Evolutionary conservation across 23 tunicate genomes (phyloP).

Genomic region (Halocynthia roretzi): DNA sequence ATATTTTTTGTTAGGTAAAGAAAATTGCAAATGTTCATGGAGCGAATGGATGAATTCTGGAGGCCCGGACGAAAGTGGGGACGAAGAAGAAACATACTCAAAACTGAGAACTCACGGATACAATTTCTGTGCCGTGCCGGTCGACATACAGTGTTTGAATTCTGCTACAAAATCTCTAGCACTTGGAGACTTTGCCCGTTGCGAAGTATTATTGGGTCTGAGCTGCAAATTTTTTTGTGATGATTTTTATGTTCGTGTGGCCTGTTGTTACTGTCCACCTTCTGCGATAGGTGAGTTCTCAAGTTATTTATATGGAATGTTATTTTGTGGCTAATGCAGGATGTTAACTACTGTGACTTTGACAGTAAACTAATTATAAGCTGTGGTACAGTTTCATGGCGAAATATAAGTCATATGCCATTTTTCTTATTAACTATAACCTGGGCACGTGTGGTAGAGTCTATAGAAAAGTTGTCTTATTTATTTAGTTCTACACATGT

Average conservation of each 20-base stretch:
- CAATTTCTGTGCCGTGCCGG: conserved; percentile 63
- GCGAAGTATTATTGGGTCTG: conserved; percentile 41
- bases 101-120: conserved; percentile 34
- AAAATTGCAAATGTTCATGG: conserved; percentile 68
- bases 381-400: neutral
- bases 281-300: conserved; percentile 49
- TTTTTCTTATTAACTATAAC: neutral
- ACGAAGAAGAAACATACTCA: conserved; percentile 40
- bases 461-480: too few relatives aligned
- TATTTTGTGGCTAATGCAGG: neutral
- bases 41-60: conserved; percentile 79
- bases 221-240: conserved; percentile 58
- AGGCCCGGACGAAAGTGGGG: conserved; percentile 11
- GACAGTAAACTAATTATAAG: neutral
- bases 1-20: conserved; percentile 24
- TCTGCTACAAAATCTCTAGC: neutral
- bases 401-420: neutral
- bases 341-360: neutral
- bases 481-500: too few relatives aligned
- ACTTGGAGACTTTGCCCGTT: neutral
- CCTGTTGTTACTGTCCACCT: conserved; percentile 92
- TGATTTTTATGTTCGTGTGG: conserved; percentile 67
- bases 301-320: too few relatives aligned
- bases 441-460: too few relatives aligned
- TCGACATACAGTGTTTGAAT: conserved; percentile 68